phyloP scores from a whole-genome alignment of 2,888 invertebrate species.

The Xestia rhomboidea region DNA sequence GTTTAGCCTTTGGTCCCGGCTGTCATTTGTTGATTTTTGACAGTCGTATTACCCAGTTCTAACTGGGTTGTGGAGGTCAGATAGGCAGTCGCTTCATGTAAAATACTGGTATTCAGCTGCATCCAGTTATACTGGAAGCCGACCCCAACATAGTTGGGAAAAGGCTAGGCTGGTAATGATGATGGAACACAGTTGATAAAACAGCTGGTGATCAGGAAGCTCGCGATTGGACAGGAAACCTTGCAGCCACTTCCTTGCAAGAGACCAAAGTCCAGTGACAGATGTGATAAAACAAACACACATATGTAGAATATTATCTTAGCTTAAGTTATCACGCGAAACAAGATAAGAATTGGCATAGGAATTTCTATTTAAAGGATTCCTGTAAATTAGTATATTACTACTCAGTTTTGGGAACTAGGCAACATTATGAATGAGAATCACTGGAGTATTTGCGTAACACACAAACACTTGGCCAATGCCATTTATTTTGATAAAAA shows the following conservation, averaged over 20 bases:
- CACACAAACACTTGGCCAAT: not conserved
- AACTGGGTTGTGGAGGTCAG: too few species aligned
- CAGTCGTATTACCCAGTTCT: too few species aligned
- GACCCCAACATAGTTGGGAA: too few species aligned
- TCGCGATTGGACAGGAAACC: not conserved
- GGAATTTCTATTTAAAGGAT: not conserved
- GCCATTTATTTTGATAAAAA: not conserved
- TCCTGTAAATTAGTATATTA: not conserved
- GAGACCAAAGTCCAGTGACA: slow-evolving; percentile 5
- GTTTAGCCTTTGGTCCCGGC: too few species aligned
- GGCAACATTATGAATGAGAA: not conserved
- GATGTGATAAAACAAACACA: slow-evolving; percentile 19
- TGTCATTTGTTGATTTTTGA: too few species aligned
- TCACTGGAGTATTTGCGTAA: not conserved
- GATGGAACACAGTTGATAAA: too few species aligned
- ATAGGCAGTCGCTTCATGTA: too few species aligned
- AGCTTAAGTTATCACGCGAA: slow-evolving; percentile 6
- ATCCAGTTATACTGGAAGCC: too few species aligned
- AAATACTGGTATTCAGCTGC: too few species aligned
- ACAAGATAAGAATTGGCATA: not conserved
- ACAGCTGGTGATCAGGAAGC: not conserved
- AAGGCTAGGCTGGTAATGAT: too few species aligned
- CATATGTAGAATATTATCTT: not conserved
- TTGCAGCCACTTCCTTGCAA: not conserved
- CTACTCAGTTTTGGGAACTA: not conserved